Percentiles rank a stretch among this genome's conserved stretches.
phyloP scores from a whole-genome alignment of 2,888 invertebrate species.

The Alviniconcha strummeri region DNA sequence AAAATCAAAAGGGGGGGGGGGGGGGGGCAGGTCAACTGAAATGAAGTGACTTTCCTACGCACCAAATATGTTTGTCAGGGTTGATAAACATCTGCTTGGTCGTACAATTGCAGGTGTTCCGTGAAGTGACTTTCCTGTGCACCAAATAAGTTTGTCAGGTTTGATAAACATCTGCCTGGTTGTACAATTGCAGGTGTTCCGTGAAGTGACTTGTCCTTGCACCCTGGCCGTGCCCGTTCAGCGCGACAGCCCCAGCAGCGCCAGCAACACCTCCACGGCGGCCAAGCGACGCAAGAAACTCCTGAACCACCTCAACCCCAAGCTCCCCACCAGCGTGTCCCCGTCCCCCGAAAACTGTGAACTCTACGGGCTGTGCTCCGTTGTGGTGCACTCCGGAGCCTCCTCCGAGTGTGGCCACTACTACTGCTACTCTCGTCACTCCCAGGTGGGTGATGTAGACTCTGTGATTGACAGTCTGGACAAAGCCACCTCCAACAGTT shows the following conservation, averaged over 20 bases:
- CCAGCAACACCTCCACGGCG: background rate
- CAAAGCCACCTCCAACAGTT: background rate
- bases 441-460: conserved; percentile 49
- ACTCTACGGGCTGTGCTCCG: conserved; percentile 85
- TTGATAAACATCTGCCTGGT: no score
- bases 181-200: conserved; percentile 73
- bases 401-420: conserved; percentile 92
- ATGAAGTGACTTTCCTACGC: no score
- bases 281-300: conserved; percentile 15
- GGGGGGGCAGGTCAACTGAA: no score
- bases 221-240: conserved; percentile 65
- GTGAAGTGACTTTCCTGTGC: no score
- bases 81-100: no score
- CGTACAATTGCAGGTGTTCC: no score
- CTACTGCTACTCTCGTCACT: conserved; percentile 82
- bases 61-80: no score
- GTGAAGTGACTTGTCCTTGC: conserved; percentile 71
- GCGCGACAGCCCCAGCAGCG: conserved; percentile 8
- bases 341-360: conserved; percentile 59
- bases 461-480: conserved; percentile 47
- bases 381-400: conserved; percentile 88
- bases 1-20: no score
- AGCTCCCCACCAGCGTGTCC: background rate
- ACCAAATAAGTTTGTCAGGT: no score
- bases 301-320: conserved; percentile 17